Base-by-base conservation (phyloP, 1,140 invertebrate species). In the Euwallacea fornicatus region DNA sequence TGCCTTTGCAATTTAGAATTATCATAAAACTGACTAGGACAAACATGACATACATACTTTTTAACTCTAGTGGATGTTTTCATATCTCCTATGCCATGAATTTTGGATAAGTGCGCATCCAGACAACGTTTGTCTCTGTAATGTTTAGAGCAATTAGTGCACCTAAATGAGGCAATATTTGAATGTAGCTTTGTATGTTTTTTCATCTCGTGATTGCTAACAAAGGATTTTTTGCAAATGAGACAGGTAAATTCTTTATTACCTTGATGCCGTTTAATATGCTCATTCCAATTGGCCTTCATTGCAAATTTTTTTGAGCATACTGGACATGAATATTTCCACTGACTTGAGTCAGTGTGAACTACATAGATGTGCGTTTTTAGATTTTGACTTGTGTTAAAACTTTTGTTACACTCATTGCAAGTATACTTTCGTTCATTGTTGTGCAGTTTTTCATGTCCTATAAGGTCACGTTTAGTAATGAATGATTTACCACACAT, bases 261-360 rank as follows among this genome's bases (percentile, higher is more conserved):
- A 7, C 88, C 85, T 0, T 83, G 82, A 75, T 94, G 92, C 33
- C 90, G 90, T 46, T 88, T 88, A 84, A 94, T 88, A 77, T 97
- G 95, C 43, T 77, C 72, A 53, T 76, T 75, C 33, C 63, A 76
- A 54, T 74, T 73, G 4, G 73, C 74, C 60, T 78, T 79, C 41
- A 77, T 47, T 0, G 78, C 75, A 66, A 79, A 79, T 54, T 72
- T 64, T 41, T 75, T 75, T 8, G 11, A 58, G 62, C 78, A 79
- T 15, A 74, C 11, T 11, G 72, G 59, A 66, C 78, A 79, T 0
- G 63, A 59, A 55, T 76, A 77, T n/a, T 79, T 79, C 78, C 78
- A 79, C 33, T 73, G 47, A 42, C 42, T 69, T 7, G 75, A 62
- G 67, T 79, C 75, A 15, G 75, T 79, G 61, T 79, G 78, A 7